Evolutionary conservation across 2,113 vertebrate genomes (phyloP).

Genomic region (Syngnathus typhle): DNA sequence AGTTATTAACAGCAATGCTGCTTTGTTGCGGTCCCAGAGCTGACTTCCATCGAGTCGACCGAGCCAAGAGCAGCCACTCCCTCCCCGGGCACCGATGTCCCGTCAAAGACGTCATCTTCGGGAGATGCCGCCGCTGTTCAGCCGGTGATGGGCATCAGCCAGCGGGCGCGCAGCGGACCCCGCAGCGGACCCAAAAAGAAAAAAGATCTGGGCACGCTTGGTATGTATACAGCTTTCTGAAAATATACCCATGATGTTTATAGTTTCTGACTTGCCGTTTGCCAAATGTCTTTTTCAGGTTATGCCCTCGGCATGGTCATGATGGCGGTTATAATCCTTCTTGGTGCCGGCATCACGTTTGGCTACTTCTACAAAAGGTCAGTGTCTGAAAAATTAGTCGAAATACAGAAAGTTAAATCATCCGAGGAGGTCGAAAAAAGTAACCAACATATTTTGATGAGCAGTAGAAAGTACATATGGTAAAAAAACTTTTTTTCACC

Average conservation of each 20-base stretch:
- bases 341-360: conserved; percentile 81
- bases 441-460: too few species aligned
- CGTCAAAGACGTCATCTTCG: conserved; percentile 57
- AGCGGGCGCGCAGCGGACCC: conserved; percentile 77
- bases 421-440: too few species aligned
- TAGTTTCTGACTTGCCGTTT: not conserved
- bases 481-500: too few species aligned
- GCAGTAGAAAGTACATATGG: too few species aligned
- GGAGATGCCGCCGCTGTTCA: conserved; percentile 72
- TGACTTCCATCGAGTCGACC: conserved; percentile 22
- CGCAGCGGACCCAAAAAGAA: conserved; percentile 80
- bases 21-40: conserved; percentile 38
- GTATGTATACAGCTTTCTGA: conserved; percentile 56
- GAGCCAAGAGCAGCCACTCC: conserved; percentile 1
- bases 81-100: conserved; percentile 46
- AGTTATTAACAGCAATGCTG: not conserved
- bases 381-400: conserved; percentile 31
- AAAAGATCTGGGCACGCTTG: conserved; percentile 84
- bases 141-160: conserved; percentile 82
- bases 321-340: conserved; percentile 85
- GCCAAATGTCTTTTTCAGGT: conserved; percentile 62
- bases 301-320: conserved; percentile 83
- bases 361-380: conserved; percentile 95
- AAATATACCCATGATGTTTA: not conserved
- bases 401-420: not conserved